Evolutionary conservation across 2,797 vertebrate species (phyloP), one percentile per base, ranked within the genome.

Genomic region (Poeciliopsis infans): DNA sequence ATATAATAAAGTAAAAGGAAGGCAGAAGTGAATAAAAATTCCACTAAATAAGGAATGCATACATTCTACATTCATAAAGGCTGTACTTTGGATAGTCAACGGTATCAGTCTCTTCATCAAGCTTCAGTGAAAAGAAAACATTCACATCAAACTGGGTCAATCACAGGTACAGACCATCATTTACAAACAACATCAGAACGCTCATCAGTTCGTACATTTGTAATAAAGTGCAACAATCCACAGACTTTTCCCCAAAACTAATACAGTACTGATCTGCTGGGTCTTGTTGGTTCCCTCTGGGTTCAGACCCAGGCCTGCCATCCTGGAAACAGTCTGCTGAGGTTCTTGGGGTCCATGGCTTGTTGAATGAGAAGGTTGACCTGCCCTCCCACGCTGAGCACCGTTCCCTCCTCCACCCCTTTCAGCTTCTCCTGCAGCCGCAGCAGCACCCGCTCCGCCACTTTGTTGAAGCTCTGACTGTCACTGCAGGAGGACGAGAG

Each of bases 321-420:
- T 4, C 98, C 98, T 0, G 93, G 95, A 89, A 96, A 99, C 73
- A 99, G 97, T 0, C 91, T 95, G 93, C 98, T 98, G 77, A 99
- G 97, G 85, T 99, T 99, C 91, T 98, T 97, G 70, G 97, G 97
- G 93, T 99, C 98, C 96, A 98, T 97, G 87, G 98, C 97, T 90
- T 99, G 98, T 76, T 99, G 98, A 80, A 99, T 99, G 88, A 99
- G 98, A 82, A 99, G 96, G 90, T 99, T 99, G 85, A 99, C 98
- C 88, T 99, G 98, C 5, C 98, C 98, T 1, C 96, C 95, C 15
- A 98, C 96, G 1, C 97, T 99, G 80, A 99, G 97, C 89, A 99
- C 97, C 0, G 97, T 96, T 80, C 98, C 97, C 69, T 97, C 97
- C 91, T 99, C 98, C 83, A 99, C 97, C 8, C 98, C 98, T 86